Base-by-base conservation (phyloP, 2,113 vertebrate genomes). In the Melanerpes aurifrons region DNA sequence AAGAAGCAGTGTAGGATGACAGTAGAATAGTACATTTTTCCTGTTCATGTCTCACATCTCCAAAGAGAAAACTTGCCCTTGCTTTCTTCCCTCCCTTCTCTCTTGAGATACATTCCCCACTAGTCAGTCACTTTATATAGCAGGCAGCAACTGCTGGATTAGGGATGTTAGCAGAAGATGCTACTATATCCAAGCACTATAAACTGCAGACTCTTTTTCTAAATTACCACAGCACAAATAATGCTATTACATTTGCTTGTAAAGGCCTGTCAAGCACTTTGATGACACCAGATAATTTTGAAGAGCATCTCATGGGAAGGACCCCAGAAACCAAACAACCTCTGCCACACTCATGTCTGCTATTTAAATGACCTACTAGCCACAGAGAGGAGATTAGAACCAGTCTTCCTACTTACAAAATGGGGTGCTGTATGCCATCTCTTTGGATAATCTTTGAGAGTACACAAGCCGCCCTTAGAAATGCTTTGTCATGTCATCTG, bases 51-150 rank as follows among this genome's bases (percentile, higher is more conserved):
- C 69, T 87, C 62, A 31, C 54, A 58, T 91, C 57, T 89, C 72
- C 70, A 62, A 87, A 90, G 82, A 92, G 57, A 91, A 85, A 91
- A 59, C 47, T 71, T 87, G 48, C 79, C 48, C 32, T 86, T 70
- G 54, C 64, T 28, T 91, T 12, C 28, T 83, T 71, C 48, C 15
- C 31, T 35, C 25, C 40, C 32, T 73, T 53, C 73, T 85, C 85
- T 43, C n/a, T 62, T 54, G 72, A 62, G 75, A 68, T 37, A 14
- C 20, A 17, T 59, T 94, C 57, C 32, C 25, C n/a, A 22, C 40
- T 9, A 70, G 78, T 69, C 90, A 59, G 69, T 16, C 73, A 35
- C 62, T 82, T 47, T 85, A 61, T 63, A 19, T 10, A 47, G 78
- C 59, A 70, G 67, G 50, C 81, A 76, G 56, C 56, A 66, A 56